phyloP scores from a whole-genome alignment of 1,140 invertebrate species.

The Drosophila ficusphila region DNA sequence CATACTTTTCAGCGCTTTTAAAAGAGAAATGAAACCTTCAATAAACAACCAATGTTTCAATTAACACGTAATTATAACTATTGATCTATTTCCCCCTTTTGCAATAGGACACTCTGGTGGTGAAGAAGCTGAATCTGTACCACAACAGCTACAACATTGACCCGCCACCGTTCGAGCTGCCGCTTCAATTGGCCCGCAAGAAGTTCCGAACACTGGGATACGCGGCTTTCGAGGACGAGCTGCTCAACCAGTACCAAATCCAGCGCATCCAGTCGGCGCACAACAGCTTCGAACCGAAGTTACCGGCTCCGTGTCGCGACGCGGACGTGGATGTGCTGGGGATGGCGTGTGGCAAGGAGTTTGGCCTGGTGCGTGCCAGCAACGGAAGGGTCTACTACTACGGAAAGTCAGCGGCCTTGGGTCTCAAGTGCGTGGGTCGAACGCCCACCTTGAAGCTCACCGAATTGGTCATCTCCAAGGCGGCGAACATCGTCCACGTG shows the following conservation, averaged over 20 bases:
- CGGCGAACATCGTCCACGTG: conserved; percentile 90
- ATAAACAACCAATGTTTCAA: too few relatives aligned
- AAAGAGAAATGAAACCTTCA: too few relatives aligned
- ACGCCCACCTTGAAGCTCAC: conserved; percentile 89
- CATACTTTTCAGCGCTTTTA: too few relatives aligned
- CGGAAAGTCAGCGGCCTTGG: conserved; percentile 89
- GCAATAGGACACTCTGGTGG: conserved; percentile 75
- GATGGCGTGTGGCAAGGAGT: conserved; percentile 91
- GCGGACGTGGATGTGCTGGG: conserved; percentile 77
- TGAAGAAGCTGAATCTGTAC: conserved; percentile 74
- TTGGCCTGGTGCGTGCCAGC: conserved; percentile 90
- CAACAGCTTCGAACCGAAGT: conserved; percentile 81
- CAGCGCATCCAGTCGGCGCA: conserved; percentile 81
- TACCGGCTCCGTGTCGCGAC: conserved; percentile 69
- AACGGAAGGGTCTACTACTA: conserved; percentile 91
- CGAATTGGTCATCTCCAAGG: conserved; percentile 91
- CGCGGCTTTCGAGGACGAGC: conserved; percentile 89
- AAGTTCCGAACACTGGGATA: conserved; percentile 91
- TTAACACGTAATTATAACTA: too few relatives aligned
- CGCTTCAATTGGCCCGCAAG: conserved; percentile 91
- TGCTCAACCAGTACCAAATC: conserved; percentile 83
- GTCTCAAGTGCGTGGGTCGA: conserved; percentile 84
- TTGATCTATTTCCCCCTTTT: neutral
- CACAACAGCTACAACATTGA: conserved; percentile 74
- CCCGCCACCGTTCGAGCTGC: conserved; percentile 87